phyloP scores from a whole-genome alignment of 1,140 invertebrate genomes.

The Danaus plexippus region DNA sequence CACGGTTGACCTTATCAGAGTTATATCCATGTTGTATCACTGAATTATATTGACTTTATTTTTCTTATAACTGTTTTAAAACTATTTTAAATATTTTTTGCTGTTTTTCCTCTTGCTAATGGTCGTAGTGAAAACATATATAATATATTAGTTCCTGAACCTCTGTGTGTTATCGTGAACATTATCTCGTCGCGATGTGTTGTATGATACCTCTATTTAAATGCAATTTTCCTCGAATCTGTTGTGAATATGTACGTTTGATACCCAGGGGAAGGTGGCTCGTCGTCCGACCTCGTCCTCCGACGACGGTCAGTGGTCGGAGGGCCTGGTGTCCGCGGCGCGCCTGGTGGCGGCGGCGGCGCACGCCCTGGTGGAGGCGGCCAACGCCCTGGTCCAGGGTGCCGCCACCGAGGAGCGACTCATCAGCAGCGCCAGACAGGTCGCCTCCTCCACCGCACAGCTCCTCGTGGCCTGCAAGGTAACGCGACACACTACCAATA shows the following conservation, averaged over 20 bases:
- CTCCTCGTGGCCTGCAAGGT: conserved; percentile 97
- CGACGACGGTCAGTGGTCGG: conserved; percentile 99
- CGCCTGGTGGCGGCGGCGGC: conserved; percentile 96
- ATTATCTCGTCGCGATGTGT: too few relatives aligned
- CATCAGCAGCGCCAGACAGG: conserved; percentile 97
- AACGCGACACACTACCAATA: neutral
- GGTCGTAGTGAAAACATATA: too few relatives aligned
- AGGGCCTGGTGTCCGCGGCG: conserved; percentile 96
- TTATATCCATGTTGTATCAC: too few relatives aligned
- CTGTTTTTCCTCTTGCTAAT: too few relatives aligned
- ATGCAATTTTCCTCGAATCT: too few relatives aligned
- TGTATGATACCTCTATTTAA: too few relatives aligned
- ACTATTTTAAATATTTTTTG: too few relatives aligned
- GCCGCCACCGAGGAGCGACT: conserved; percentile 95
- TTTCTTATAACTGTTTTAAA: too few relatives aligned
- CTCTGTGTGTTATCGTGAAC: too few relatives aligned
- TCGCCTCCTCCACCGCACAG: conserved; percentile 97
- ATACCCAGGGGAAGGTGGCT: conserved; percentile 80
- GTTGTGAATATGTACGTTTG: neutral
- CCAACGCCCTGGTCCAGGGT: conserved; percentile 96
- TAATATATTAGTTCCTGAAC: too few relatives aligned
- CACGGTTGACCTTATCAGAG: too few relatives aligned
- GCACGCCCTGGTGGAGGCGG: conserved; percentile 96
- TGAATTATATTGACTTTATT: too few relatives aligned
- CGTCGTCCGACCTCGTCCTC: conserved; percentile 84